These are phyloP conservation scores for Dryobotodes eremita DNA, from an alignment of 2,888 invertebrate genomes.

Conservation along the genomic window DNA sequence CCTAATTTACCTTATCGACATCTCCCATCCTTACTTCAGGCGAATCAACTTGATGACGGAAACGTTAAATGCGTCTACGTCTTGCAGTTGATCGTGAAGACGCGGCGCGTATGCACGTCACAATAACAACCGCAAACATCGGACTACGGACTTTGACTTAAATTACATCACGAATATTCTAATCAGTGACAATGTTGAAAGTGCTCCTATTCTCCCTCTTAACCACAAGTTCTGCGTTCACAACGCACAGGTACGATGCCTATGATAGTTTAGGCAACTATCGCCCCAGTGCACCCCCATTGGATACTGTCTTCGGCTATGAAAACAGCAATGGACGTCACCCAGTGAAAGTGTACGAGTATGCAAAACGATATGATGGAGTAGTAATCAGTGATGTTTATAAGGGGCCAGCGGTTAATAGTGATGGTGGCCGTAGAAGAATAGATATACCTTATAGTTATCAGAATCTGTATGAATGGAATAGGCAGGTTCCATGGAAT, in stretches of 20 bases:
- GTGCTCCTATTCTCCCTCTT: slow-evolving; percentile 39
- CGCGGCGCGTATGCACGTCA: slow-evolving; percentile 48
- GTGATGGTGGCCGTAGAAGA: slow-evolving; percentile 7
- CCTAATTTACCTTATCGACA: background rate
- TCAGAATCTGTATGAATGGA: slow-evolving; percentile 26
- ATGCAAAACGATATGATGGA: slow-evolving; percentile 20
- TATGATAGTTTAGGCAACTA: slow-evolving; percentile 33
- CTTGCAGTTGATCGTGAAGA: slow-evolving; percentile 48
- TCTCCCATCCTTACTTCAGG: slow-evolving; percentile 33
- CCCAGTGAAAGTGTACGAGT: slow-evolving; percentile 30
- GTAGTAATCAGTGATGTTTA: slow-evolving; percentile 45
- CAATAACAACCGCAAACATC: background rate
- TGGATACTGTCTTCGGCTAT: background rate
- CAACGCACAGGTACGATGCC: slow-evolving; percentile 37
- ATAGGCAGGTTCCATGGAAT: slow-evolving; percentile 25
- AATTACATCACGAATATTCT: background rate
- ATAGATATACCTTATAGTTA: slow-evolving; percentile 20
- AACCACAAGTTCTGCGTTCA: slow-evolving; percentile 35
- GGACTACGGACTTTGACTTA: background rate
- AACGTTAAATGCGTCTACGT: slow-evolving; percentile 27
- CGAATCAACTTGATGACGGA: slow-evolving; percentile 14
- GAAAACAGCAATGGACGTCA: slow-evolving; percentile 36
- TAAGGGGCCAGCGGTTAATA: slow-evolving; percentile 5
- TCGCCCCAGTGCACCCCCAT: slow-evolving; percentile 9
- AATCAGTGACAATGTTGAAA: slow-evolving; percentile 50